phyloP scores from a whole-genome alignment of 2,888 invertebrate species.

The Zootermopsis nevadensis region DNA sequence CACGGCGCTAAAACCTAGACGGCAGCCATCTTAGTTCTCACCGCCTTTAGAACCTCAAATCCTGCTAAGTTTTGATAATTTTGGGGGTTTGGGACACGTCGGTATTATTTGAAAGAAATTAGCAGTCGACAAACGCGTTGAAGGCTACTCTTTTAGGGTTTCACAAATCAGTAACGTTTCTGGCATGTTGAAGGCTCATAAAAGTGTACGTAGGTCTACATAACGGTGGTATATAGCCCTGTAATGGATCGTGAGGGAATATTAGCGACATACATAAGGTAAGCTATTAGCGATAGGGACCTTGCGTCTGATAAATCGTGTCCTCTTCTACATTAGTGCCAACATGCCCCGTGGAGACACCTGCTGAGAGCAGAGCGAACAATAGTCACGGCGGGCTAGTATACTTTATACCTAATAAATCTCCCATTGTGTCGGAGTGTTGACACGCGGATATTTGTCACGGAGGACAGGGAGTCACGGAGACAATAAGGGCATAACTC shows the following conservation, averaged over 20 bases:
- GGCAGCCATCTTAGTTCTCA: too few relatives aligned
- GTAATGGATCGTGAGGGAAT: background rate
- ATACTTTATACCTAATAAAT: slow-evolving; percentile 27
- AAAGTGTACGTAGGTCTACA: too few relatives aligned
- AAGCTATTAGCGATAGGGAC: background rate
- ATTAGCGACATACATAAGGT: background rate
- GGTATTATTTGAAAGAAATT: too few relatives aligned
- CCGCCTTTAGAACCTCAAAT: too few relatives aligned
- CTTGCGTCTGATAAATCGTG: background rate
- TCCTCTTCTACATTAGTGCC: background rate
- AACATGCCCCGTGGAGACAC: slow-evolving; percentile 12
- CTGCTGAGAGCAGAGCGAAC: slow-evolving; percentile 15
- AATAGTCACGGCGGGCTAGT: slow-evolving; percentile 1
- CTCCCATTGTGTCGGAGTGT: slow-evolving; percentile 15
- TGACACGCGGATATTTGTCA: slow-evolving; percentile 26
- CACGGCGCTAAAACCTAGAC: too few relatives aligned
- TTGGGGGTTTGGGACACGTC: too few relatives aligned
- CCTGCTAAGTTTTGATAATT: too few relatives aligned
- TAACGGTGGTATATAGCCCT: background rate
- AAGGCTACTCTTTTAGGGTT: too few relatives aligned
- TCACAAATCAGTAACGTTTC: background rate
- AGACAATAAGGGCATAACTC: background rate
- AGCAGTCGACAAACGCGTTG: too few relatives aligned
- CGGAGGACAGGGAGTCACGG: background rate
- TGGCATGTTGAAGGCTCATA: slow-evolving; percentile 3